phyloP scores from a whole-genome alignment of 2,113 vertebrate species.

The Zootoca vivipara region DNA sequence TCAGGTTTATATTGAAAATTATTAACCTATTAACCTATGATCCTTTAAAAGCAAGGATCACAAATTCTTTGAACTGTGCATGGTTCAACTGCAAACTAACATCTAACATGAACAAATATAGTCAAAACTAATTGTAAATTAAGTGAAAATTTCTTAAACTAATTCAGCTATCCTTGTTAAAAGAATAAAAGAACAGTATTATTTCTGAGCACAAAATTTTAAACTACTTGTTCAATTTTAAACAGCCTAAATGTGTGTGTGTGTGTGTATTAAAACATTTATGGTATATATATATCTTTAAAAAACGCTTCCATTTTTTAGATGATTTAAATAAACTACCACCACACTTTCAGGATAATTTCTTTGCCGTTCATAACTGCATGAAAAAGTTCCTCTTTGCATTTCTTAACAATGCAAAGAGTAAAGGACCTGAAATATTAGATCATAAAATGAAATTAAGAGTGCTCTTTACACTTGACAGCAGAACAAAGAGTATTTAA shows the following conservation, averaged over 20 bases:
- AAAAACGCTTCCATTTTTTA: background rate
- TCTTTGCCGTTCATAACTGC: background rate
- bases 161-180: background rate
- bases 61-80: background rate
- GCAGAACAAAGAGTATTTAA: background rate
- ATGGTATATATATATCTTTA: background rate
- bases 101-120: background rate
- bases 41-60: background rate
- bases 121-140: background rate
- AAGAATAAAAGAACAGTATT: background rate
- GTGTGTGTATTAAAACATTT: too few species aligned
- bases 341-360: background rate
- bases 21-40: background rate
- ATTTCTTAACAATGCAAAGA: background rate
- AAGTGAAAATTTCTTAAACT: constrained; percentile 11
- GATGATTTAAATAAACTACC: background rate
- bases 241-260: background rate
- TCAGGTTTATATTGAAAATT: background rate
- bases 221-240: background rate
- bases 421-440: background rate
- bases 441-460: background rate
- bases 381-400: background rate
- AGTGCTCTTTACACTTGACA: background rate
- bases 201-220: background rate
- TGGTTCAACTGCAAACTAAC: background rate